phyloP scores from a whole-genome alignment of 1,140 invertebrate species.

The Gyrodactylus bullatarudis region DNA sequence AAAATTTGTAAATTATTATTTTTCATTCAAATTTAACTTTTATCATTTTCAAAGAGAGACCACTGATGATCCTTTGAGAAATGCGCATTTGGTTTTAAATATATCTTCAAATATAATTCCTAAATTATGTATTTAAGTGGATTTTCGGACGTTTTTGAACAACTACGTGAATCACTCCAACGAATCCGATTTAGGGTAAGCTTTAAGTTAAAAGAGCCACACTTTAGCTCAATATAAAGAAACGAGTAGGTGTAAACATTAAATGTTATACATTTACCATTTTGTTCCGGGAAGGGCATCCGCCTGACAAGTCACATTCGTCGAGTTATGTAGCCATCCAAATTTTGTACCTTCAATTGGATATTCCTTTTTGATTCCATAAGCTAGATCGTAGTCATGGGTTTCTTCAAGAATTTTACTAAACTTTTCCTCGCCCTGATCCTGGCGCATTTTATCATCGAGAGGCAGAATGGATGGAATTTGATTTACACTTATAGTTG shows the following conservation, averaged over 20 bases:
- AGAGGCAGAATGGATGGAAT: neutral
- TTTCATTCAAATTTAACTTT: no score
- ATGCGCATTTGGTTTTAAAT: no score
- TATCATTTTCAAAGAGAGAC: no score
- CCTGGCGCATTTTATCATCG: neutral
- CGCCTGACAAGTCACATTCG: constrained; percentile 2
- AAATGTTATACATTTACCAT: neutral
- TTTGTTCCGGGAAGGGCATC: neutral
- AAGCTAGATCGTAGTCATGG: neutral
- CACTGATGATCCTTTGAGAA: no score
- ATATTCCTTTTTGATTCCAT: neutral
- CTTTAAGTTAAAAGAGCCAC: neutral
- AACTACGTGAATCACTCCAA: neutral
- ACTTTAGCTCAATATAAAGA: neutral
- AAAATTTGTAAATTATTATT: no score
- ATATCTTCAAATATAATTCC: neutral
- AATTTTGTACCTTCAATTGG: neutral
- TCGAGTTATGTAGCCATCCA: constrained; percentile 1
- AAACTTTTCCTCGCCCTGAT: neutral
- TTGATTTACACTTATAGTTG: neutral
- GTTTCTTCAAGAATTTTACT: neutral
- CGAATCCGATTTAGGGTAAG: neutral
- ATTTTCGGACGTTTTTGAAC: neutral
- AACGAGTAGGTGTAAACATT: neutral
- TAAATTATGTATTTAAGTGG: neutral